A percentile compares a stretch with the other conserved stretches of the same genome.
Evolutionary conservation across 2,888 invertebrate species (phyloP).

Genomic region (Rugalucina vietnamica): DNA sequence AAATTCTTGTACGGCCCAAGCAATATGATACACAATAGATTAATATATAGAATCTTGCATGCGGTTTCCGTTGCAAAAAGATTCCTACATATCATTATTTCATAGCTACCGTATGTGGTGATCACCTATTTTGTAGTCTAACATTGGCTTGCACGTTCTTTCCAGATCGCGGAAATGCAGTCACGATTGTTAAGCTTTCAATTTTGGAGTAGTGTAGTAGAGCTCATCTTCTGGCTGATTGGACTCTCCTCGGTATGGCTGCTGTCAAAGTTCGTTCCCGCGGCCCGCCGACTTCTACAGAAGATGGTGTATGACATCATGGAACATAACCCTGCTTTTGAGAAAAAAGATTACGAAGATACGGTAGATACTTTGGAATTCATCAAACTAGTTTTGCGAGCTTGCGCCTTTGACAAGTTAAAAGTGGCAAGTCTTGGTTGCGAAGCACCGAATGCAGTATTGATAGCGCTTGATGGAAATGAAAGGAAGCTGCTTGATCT

Average conservation of each 20-base stretch:
- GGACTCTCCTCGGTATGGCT: not conserved
- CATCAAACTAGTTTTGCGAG: not conserved
- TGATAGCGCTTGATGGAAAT: not conserved
- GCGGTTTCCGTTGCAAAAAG: no score
- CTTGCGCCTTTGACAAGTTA: not conserved
- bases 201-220: not conserved
- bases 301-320: not conserved
- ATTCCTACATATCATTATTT: no score
- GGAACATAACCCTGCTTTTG: not conserved
- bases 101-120: no score
- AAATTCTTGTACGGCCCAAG: no score
- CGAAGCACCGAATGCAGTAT: not conserved
- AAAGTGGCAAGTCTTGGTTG: slow-evolving; percentile 28
- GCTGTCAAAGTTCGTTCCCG: not conserved
- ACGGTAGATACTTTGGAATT: not conserved
- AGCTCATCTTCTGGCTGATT: not conserved
- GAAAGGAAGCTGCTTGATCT: not conserved
- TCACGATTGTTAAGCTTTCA: not conserved
- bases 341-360: not conserved
- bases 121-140: no score
- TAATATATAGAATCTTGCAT: no score
- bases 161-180: no score
- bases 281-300: not conserved
- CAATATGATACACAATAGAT: no score
- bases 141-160: no score